Evolutionary conservation across 2,797 vertebrate species (phyloP).

Genomic region (Propithecus perrieri): DNA sequence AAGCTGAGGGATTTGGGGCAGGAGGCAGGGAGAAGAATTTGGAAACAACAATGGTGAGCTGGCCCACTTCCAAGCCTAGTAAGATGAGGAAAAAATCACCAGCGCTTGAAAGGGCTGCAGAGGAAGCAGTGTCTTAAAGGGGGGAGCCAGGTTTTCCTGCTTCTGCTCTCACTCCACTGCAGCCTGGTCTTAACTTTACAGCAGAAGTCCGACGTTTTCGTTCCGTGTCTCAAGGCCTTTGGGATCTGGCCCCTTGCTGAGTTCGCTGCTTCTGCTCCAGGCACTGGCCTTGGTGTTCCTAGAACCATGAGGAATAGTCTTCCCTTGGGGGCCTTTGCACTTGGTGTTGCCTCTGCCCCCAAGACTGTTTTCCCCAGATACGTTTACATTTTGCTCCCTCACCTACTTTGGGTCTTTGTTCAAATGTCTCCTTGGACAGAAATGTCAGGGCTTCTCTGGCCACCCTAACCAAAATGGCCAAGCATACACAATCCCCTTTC

Average conservation of each 20-base stretch:
- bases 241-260: neutral
- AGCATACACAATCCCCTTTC: neutral
- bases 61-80: neutral
- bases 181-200: neutral
- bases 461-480: neutral
- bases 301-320: neutral
- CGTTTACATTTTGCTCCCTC: neutral
- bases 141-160: neutral
- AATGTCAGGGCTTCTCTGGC: neutral
- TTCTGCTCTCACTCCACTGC: neutral
- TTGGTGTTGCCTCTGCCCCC: neutral
- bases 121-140: neutral
- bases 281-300: neutral
- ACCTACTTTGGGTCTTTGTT: neutral
- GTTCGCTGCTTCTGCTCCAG: neutral
- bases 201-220: accelerated
- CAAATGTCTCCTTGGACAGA: neutral
- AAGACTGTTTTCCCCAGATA: neutral
- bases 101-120: neutral
- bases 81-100: neutral
- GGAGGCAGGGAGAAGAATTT: neutral
- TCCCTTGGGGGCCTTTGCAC: neutral
- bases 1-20: neutral
- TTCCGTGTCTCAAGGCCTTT: no score
- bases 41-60: neutral